Base-by-base conservation (phyloP, 2,113 vertebrate species). In the Sardina pilchardus region DNA sequence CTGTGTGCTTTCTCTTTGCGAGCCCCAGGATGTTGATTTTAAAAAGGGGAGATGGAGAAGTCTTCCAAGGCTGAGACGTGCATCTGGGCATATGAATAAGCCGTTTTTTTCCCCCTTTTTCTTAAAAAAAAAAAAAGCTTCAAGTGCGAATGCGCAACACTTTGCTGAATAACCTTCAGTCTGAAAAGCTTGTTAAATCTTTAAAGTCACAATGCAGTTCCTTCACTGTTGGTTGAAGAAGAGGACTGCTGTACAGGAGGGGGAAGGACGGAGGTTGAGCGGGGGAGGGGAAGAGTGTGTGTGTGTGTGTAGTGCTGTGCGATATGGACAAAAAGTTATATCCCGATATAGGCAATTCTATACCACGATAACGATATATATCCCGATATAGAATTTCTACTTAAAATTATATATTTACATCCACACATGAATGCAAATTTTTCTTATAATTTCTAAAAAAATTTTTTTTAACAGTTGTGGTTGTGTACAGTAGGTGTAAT, bases 21-120 rank as follows among this genome's bases (percentile, higher is more conserved):
- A 56, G 78, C 81, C 59, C 84, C 83, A 39, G 26, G 43, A 81
- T 86, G 80, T 89, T 88, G 45, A 82, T 85, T 89, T 89, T 84
- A 85, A 86, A 81, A 87, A 48, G 84, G 30, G 30, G 34, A 16
- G 71, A 78, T 36, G 26, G 71, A 78, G 71, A 16, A 78, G 30
- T 85, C 88, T 85, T 89, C 90, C 84, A 89, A 83, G 85, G 85
- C 85, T 82, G 83, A 87, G 84, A 83, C 30, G 81, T 85, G 63
- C 56, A 71, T 81, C 82, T 53, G 86, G 83, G 50, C 36, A 84
- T 84, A 53, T 85, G 8, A 84, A 19, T 87, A 43, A 53, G 80
- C 56, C 19, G 59, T 63, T 7, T 63, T n/a, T 63, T n/a, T n/a
- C n/a, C n/a, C n/a, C n/a, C 30, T 75, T 34, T 75, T 36, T 2